Percentiles rank a stretch among this genome's conserved stretches.
phyloP scores from a whole-genome alignment of 1,140 invertebrate species.

The Chymomyza costata region DNA sequence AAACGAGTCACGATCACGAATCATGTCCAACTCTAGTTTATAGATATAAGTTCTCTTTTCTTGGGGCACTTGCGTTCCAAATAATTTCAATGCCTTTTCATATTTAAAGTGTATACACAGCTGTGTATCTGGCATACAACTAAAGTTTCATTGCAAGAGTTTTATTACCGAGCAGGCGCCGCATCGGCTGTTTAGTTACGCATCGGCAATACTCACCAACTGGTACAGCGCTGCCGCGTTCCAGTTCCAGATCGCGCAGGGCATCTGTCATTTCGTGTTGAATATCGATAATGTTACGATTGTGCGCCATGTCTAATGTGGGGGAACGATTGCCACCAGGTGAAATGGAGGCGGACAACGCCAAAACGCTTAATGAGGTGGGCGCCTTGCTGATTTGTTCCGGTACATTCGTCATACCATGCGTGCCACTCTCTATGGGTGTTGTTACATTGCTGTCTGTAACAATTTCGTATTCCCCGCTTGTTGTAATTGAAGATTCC shows the following conservation, averaged over 20 bases:
- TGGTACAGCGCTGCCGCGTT: constrained; percentile 37
- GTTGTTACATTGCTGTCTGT: constrained; percentile 73
- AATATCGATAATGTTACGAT: constrained; percentile 84
- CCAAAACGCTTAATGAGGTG: constrained; percentile 40
- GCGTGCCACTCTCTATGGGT: constrained; percentile 41
- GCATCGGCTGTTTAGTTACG: constrained; percentile 1
- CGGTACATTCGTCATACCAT: constrained; percentile 8
- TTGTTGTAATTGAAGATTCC: constrained; percentile 85
- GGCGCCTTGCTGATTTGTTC: constrained; percentile 38
- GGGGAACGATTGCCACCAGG: constrained; percentile 77
- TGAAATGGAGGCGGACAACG: constrained; percentile 32
- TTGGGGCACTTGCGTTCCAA: no score
- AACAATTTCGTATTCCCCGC: constrained; percentile 90
- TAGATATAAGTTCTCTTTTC: no score
- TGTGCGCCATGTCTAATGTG: constrained; percentile 84
- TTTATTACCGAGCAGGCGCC: neutral
- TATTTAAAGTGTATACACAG: constrained; percentile 41
- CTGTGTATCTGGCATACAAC: constrained; percentile 30
- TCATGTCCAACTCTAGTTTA: no score
- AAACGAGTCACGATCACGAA: no score
- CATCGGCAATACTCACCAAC: constrained; percentile 35
- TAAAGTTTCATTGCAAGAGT: constrained; percentile 12
- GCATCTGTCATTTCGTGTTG: constrained; percentile 85
- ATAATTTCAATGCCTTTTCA: no score
- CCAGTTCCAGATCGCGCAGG: constrained; percentile 76